These are phyloP conservation scores for Athrips mouffetella DNA, from an alignment of 2,888 invertebrate species.

Conservation along the genomic window DNA sequence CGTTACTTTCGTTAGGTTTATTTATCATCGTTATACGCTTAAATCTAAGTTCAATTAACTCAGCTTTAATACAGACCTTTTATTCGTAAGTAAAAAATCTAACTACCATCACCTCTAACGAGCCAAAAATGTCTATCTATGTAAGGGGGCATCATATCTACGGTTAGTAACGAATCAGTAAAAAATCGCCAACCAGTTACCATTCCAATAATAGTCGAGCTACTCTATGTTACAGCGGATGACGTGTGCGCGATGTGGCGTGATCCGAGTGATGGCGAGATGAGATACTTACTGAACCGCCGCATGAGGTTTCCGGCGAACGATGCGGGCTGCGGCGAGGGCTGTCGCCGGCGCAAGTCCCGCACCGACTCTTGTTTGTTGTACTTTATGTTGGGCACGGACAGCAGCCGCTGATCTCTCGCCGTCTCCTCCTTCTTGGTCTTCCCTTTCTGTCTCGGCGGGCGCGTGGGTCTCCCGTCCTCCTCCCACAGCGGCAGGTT, in stretches of 20 bases:
- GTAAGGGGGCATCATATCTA: constrained; percentile 51
- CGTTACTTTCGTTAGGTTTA: constrained; percentile 25
- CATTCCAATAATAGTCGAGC: constrained; percentile 59
- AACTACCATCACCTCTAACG: constrained; percentile 67
- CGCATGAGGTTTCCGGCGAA: constrained; percentile 88
- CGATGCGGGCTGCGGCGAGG: constrained; percentile 64
- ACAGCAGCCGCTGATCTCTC: constrained; percentile 83
- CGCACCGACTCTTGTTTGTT: constrained; percentile 70
- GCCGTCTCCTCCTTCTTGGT: constrained; percentile 48
- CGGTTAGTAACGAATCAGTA: constrained; percentile 41
- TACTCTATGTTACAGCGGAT: constrained; percentile 54
- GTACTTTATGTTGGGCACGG: constrained; percentile 87
- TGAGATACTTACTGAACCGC: constrained; percentile 90
- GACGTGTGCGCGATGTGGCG: too few relatives aligned
- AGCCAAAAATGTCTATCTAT: constrained; percentile 47
- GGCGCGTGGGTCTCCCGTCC: constrained; percentile 52
- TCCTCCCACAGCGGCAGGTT: constrained; percentile 78
- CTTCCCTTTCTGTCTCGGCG: constrained; percentile 68
- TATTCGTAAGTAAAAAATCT: constrained; percentile 37
- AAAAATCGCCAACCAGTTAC: constrained; percentile 63
- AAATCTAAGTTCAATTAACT: constrained; percentile 24
- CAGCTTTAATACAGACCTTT: constrained; percentile 33
- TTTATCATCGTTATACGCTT: constrained; percentile 10
- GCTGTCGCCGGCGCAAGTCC: constrained; percentile 77
- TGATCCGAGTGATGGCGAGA: too few relatives aligned